phyloP scores from a whole-genome alignment of 2,113 vertebrate genomes.

The Xyliphius kryptos region DNA sequence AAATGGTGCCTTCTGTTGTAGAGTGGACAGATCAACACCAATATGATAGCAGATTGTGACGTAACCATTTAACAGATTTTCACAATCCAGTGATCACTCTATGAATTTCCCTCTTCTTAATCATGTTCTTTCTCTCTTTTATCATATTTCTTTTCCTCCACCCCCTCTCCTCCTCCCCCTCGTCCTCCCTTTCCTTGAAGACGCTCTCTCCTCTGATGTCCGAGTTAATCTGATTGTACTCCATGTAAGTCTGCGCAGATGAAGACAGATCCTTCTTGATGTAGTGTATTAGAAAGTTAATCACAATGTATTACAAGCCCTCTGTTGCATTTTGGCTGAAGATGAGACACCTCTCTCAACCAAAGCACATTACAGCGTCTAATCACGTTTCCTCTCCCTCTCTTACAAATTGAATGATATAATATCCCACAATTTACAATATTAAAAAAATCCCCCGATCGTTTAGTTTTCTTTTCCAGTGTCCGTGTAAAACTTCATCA shows the following conservation, averaged over 20 bases:
- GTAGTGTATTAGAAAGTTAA: constrained; percentile 68
- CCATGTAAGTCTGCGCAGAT: constrained; percentile 54
- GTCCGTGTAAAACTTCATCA: constrained; percentile 73
- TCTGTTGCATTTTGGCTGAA: constrained; percentile 44
- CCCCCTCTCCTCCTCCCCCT: constrained; percentile 42
- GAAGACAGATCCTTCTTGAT: constrained; percentile 65
- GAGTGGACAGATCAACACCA: too few relatives aligned
- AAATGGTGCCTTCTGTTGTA: too few relatives aligned
- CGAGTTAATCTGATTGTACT: constrained; percentile 59
- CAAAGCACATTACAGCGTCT: constrained; percentile 58
- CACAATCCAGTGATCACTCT: not conserved
- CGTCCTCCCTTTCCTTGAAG: too few relatives aligned
- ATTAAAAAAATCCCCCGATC: constrained; percentile 73
- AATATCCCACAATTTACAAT: constrained; percentile 72
- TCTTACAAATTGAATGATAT: constrained; percentile 75
- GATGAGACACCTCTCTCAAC: constrained; percentile 60
- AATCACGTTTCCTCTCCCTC: constrained; percentile 68
- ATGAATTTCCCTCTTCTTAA: constrained; percentile 26
- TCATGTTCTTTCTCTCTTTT: too few relatives aligned
- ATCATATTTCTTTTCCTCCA: constrained; percentile 45
- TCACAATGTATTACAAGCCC: constrained; percentile 55
- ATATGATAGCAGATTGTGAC: too few relatives aligned
- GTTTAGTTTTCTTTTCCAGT: constrained; percentile 65
- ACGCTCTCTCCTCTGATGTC: constrained; percentile 22
- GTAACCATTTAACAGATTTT: too few relatives aligned